phyloP scores from a whole-genome alignment of 2,888 invertebrate species.

The Morpho helenor region DNA sequence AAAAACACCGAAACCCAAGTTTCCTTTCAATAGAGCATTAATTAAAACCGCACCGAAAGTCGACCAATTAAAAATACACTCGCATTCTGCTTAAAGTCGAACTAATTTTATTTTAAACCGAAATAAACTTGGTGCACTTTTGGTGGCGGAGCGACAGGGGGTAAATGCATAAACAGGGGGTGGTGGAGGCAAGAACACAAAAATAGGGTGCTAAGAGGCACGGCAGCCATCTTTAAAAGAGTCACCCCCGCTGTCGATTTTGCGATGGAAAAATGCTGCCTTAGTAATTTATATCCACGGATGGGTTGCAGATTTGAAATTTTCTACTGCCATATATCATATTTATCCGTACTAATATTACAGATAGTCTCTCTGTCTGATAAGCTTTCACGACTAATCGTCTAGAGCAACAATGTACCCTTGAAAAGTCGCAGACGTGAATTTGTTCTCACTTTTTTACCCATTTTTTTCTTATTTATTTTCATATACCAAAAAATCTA shows the following conservation, averaged over 20 bases:
- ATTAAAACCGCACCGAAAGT: constrained; percentile 29
- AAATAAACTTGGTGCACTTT: constrained; percentile 48
- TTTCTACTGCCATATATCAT: constrained; percentile 8
- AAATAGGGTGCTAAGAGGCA: constrained; percentile 69
- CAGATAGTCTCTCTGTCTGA: too few species aligned
- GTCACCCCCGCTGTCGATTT: constrained; percentile 50
- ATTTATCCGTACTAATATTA: not conserved
- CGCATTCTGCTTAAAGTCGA: constrained; percentile 32
- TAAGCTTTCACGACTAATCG: too few species aligned
- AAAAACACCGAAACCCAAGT: constrained; percentile 9
- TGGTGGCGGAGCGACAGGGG: constrained; percentile 41
- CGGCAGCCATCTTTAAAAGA: constrained; percentile 58
- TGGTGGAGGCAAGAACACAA: constrained; percentile 61
- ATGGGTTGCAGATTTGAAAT: constrained; percentile 19
- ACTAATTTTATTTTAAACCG: constrained; percentile 35
- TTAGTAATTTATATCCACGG: constrained; percentile 31
- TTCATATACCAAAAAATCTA: too few species aligned
- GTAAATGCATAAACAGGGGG: constrained; percentile 45
- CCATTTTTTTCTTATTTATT: too few species aligned
- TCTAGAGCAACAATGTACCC: too few species aligned
- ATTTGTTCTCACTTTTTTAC: too few species aligned
- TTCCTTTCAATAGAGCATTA: constrained; percentile 27
- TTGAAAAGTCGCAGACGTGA: too few species aligned
- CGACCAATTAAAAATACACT: constrained; percentile 37
- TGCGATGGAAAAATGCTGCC: constrained; percentile 43